These are phyloP conservation scores for Climacteris rufus DNA, from an alignment of 2,113 vertebrate species.

Conservation along the genomic window DNA sequence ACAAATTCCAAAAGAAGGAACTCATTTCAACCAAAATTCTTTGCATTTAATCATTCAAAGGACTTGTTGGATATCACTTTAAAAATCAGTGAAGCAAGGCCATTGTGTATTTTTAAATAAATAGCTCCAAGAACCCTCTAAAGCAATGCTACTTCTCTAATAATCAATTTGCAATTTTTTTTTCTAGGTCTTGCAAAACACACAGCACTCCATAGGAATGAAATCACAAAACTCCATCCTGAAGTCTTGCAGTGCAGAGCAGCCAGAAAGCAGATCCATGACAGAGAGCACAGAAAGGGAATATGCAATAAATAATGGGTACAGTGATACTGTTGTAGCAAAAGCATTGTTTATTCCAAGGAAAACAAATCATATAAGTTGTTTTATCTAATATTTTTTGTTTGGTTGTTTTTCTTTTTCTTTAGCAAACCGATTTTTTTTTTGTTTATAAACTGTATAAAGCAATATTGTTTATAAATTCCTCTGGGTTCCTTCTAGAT, in stretches of 20 bases:
- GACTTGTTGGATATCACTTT: neutral
- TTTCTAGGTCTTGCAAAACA: neutral
- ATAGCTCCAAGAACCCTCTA: neutral
- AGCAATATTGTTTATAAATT: constrained; percentile 61
- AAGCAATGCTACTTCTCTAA: neutral
- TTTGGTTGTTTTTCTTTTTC: neutral
- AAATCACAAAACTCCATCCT: neutral
- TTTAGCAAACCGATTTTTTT: constrained; percentile 13
- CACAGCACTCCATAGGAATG: neutral
- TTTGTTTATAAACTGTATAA: constrained; percentile 62
- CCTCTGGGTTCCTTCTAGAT: constrained; percentile 49
- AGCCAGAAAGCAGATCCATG: neutral
- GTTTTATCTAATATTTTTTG: constrained; percentile 35
- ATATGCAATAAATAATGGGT: neutral
- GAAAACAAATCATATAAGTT: constrained; percentile 44
- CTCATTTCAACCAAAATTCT: neutral
- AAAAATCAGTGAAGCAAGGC: neutral
- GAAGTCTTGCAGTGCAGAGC: neutral
- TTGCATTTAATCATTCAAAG: neutral
- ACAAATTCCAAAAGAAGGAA: neutral
- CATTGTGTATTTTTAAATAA: neutral
- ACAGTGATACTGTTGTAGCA: neutral
- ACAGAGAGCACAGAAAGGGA: neutral
- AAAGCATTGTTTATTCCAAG: constrained; percentile 48
- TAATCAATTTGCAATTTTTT: neutral